phyloP scores from a whole-genome alignment of 2,888 invertebrate genomes.

The Temnothorax ravouxi region DNA sequence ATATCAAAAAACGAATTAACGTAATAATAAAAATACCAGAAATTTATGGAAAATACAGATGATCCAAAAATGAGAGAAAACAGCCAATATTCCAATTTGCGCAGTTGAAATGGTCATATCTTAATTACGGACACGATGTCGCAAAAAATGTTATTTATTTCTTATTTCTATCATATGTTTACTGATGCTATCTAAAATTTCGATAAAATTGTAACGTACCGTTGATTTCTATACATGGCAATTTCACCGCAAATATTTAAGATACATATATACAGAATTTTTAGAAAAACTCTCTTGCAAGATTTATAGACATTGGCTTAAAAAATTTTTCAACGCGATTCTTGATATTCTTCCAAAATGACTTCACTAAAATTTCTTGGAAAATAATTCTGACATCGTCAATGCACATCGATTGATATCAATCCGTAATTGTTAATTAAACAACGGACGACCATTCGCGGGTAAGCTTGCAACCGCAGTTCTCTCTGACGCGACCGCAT shows the following conservation, averaged over 20 bases:
- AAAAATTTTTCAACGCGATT: not conserved
- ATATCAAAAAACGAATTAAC: not conserved
- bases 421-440: slow-evolving; percentile 74
- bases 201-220: not conserved
- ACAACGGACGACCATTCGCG: slow-evolving; percentile 60
- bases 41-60: not conserved
- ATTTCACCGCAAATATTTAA: not conserved
- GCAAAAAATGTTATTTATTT: not conserved
- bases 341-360: not conserved
- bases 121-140: not conserved
- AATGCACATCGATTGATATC: slow-evolving; percentile 63
- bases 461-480: slow-evolving; percentile 58
- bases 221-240: not conserved
- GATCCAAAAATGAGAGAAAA: not conserved
- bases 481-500: slow-evolving; percentile 50
- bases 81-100: not conserved
- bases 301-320: not conserved
- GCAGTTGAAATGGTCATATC: not conserved
- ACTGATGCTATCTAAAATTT: not conserved
- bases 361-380: not conserved
- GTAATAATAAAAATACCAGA: not conserved
- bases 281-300: not conserved
- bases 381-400: slow-evolving; percentile 39
- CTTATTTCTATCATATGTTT: not conserved
- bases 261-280: not conserved